Conservation (phyloP, 2,888 invertebrate species). For the Argyresthia albistria region DNA sequence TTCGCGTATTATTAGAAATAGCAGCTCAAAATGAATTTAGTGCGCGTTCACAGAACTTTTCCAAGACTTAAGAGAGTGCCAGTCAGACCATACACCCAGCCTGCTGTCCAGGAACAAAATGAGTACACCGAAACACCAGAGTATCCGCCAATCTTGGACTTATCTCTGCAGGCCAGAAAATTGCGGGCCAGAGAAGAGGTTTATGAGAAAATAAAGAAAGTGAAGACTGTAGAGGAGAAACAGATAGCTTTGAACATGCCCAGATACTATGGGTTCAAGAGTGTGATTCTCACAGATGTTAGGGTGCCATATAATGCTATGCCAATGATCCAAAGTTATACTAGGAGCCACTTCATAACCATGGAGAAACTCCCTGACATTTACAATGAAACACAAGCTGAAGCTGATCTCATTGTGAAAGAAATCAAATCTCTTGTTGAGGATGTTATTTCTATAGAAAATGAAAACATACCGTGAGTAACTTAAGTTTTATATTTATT, state of each 20-base stretch:
- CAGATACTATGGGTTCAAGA: conserved; percentile 83
- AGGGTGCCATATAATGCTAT: conserved; percentile 77
- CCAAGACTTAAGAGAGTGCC: conserved; percentile 36
- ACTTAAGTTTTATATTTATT: background rate
- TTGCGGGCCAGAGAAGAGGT: conserved; percentile 53
- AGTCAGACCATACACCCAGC: conserved; percentile 32
- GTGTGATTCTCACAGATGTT: conserved; percentile 74
- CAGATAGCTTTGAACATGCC: conserved; percentile 87
- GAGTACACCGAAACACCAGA: conserved; percentile 46
- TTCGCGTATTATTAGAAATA: background rate
- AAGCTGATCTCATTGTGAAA: conserved; percentile 57
- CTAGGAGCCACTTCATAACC: conserved; percentile 81
- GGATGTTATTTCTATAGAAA: conserved; percentile 77
- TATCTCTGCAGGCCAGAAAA: conserved; percentile 58
- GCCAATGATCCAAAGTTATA: conserved; percentile 80
- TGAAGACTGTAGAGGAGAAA: conserved; percentile 87
- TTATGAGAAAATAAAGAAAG: conserved; percentile 73
- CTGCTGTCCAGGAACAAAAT: conserved; percentile 31
- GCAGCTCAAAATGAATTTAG: conserved; percentile 37
- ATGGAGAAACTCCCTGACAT: conserved; percentile 72
- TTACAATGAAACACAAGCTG: conserved; percentile 60
- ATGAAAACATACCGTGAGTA: conserved; percentile 69
- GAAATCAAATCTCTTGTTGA: conserved; percentile 73
- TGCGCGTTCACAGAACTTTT: conserved; percentile 37
- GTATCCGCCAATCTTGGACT: conserved; percentile 77